phyloP scores from a whole-genome alignment of 2,888 invertebrate genomes.

The Phasia obesa region DNA sequence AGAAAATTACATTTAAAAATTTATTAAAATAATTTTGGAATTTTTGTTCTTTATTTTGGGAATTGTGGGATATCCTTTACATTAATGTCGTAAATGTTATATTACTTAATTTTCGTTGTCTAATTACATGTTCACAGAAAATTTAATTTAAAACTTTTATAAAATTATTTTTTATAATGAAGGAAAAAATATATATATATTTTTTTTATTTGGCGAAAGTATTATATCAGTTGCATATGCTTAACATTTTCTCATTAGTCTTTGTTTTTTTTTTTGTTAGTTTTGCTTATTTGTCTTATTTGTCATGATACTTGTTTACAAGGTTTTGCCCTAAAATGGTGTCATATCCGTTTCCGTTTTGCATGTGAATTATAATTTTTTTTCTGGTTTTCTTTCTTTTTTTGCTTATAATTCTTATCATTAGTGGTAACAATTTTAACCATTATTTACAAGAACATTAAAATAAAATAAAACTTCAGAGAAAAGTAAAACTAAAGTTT shows the following conservation, averaged over 20 bases:
- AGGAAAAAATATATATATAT: too few species aligned
- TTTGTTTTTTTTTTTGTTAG: slow-evolving; percentile 44
- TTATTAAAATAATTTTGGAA: too few species aligned
- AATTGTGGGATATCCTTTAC: too few species aligned
- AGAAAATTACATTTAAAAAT: too few species aligned
- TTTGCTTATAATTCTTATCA: slow-evolving; percentile 49
- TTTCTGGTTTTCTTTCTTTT: slow-evolving; percentile 13
- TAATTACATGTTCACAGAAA: too few species aligned
- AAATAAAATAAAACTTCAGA: slow-evolving; percentile 16
- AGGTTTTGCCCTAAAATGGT: slow-evolving; percentile 58
- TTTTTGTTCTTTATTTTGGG: too few species aligned
- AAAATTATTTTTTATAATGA: too few species aligned
- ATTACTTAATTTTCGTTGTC: too few species aligned
- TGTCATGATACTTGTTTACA: slow-evolving; percentile 40
- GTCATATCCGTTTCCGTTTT: slow-evolving; percentile 64
- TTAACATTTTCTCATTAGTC: slow-evolving; percentile 51
- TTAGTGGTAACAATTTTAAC: slow-evolving; percentile 56
- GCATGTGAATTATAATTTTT: slow-evolving; percentile 33
- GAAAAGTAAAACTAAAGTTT: slow-evolving; percentile 36
- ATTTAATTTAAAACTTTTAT: too few species aligned
- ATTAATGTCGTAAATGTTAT: too few species aligned
- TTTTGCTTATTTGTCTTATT: too few species aligned
- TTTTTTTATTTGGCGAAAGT: background rate
- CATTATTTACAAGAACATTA: slow-evolving; percentile 57
- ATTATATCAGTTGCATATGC: background rate